Evolutionary conservation across 2,888 invertebrate species (phyloP).

Genomic region (Timema podura): DNA sequence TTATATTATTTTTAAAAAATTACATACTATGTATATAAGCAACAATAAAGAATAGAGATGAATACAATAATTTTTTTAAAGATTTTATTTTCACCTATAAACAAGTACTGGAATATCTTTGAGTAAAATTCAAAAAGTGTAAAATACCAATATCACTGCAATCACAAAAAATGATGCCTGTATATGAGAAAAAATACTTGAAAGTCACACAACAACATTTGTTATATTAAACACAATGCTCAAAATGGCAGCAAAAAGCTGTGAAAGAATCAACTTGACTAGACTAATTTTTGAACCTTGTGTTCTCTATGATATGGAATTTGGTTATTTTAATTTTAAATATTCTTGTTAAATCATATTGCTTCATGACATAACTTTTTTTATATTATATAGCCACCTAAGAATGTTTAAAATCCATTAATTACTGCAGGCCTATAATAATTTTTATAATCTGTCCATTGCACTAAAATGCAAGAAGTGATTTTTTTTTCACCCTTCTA

Average conservation of each 20-base stretch:
- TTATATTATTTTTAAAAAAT: conserved; percentile 30
- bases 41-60: conserved; percentile 28
- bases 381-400: too few relatives aligned
- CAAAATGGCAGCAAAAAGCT: conserved; percentile 8
- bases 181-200: conserved; percentile 19
- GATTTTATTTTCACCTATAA: conserved; percentile 15
- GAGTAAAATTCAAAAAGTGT: conserved; percentile 23
- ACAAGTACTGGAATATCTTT: conserved; percentile 16
- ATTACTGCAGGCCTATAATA: too few relatives aligned
- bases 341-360: too few relatives aligned
- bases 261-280: too few relatives aligned
- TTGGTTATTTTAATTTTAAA: too few relatives aligned
- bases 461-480: too few relatives aligned
- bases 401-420: too few relatives aligned
- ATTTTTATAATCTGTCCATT: too few relatives aligned
- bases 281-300: too few relatives aligned
- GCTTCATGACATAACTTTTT: too few relatives aligned
- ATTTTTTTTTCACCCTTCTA: too few relatives aligned
- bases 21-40: conserved; percentile 30
- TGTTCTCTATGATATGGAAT: too few relatives aligned
- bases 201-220: conserved; percentile 3
- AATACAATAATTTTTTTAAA: conserved; percentile 18
- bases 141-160: conserved; percentile 22
- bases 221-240: conserved; percentile 9
- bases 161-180: conserved; percentile 22